Percentiles rank a stretch among this genome's conserved stretches.
Conservation (phyloP, 2,113 vertebrate genomes). For the Rhineura floridana region DNA sequence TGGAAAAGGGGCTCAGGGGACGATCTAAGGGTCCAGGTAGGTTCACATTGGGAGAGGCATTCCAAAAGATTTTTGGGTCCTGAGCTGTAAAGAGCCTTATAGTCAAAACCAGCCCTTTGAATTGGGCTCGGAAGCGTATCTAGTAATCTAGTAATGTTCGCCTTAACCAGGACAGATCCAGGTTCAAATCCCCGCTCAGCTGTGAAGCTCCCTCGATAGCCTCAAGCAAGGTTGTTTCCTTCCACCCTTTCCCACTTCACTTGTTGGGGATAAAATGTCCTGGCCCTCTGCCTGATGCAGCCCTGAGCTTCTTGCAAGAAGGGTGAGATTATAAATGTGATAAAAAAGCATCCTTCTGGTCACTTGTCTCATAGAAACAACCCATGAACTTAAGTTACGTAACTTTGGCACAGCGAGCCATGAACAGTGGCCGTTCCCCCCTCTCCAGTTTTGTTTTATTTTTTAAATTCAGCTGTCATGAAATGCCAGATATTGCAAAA, state of each 20-base stretch:
- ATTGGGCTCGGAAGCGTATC: too few relatives aligned
- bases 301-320: not conserved
- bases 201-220: not conserved
- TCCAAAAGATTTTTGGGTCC: too few relatives aligned
- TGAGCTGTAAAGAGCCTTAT: too few relatives aligned
- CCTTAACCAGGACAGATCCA: not conserved
- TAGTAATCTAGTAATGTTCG: too few relatives aligned
- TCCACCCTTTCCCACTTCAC: accelerated
- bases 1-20: not conserved
- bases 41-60: too few relatives aligned
- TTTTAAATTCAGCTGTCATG: not conserved
- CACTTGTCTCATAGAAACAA: accelerated
- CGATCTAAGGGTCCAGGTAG: too few relatives aligned
- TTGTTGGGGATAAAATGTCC: not conserved
- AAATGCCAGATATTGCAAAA: not conserved
- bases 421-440: not conserved
- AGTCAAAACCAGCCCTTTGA: too few relatives aligned
- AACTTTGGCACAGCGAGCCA: not conserved
- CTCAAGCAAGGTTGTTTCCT: not conserved
- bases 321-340: not conserved
- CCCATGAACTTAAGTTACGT: not conserved
- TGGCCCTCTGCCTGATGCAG: not conserved
- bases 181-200: not conserved
- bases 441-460: not conserved
- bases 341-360: not conserved